A percentile compares a stretch with the other conserved stretches of the same genome.
phyloP scores from a whole-genome alignment of 2,888 invertebrate species.

The Atethmia centrago region DNA sequence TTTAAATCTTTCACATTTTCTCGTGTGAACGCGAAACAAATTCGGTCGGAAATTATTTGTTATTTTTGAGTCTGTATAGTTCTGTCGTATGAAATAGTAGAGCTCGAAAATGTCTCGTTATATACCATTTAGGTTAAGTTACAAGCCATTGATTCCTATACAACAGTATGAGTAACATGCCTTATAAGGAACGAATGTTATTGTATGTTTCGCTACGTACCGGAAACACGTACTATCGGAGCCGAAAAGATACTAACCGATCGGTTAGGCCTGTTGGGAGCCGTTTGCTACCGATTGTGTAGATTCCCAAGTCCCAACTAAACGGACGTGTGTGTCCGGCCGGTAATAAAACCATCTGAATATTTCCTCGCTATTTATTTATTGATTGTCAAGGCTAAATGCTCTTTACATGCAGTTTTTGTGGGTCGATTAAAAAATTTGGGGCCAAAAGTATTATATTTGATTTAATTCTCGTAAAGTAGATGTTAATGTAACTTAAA shows the following conservation, averaged over 20 bases:
- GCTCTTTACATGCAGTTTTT: too few species aligned
- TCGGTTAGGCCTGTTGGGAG: constrained; percentile 55
- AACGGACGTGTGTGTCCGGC: constrained; percentile 64
- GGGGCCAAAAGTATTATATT: too few species aligned
- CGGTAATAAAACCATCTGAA: constrained; percentile 48
- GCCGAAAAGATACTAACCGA: constrained; percentile 70
- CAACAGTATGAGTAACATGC: constrained; percentile 43
- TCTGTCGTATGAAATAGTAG: background rate
- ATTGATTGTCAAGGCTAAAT: constrained; percentile 30
- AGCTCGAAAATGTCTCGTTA: background rate
- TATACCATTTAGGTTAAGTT: constrained; percentile 5
- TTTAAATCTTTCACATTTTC: constrained; percentile 15
- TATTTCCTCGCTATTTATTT: constrained; percentile 51
- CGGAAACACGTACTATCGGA: constrained; percentile 72
- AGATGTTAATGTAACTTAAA: too few species aligned
- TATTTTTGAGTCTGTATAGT: background rate
- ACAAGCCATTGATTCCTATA: constrained; percentile 10
- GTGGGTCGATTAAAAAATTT: too few species aligned
- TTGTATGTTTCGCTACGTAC: constrained; percentile 64
- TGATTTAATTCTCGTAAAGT: too few species aligned
- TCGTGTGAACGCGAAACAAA: constrained; percentile 1
- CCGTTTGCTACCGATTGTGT: constrained; percentile 52
- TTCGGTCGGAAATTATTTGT: background rate
- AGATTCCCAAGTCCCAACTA: constrained; percentile 34
- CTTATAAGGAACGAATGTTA: constrained; percentile 61